Evolutionary conservation across 2,888 invertebrate genomes (phyloP), one percentile per base, ranked within the genome.

Genomic region (Eutolmus rufibarbis): DNA sequence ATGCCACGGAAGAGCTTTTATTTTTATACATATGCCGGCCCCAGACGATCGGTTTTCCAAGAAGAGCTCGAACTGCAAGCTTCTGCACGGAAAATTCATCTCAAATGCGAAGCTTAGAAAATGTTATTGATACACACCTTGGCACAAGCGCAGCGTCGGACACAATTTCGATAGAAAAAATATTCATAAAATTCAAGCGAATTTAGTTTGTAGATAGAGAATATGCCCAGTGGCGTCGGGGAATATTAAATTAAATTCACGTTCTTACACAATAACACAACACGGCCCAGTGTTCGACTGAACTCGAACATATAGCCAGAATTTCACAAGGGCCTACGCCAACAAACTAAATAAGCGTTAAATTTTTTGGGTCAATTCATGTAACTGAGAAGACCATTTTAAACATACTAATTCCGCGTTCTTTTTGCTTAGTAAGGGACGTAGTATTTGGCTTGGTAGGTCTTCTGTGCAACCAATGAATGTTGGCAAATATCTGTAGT

Each of bases 351-450:
- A 78, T 43, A 78, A 78, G 46, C 78, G 43, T 43, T 43, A 78
- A n/a, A 77, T 37, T 77, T 77, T 19, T 40, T n/a, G 77, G 76
- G 77, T 77, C 77, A 77, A n/a, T 77, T 77, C n/a, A 34, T 37
- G 77, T 77, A 76, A 31, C 8, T 76, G n/a, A n/a, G 34, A 16
- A 34, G 31, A 37, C n/a, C 2, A 37, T 9, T 37, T 12, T 40
- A 78, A 23, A 43, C 43, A n/a, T 43, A n/a, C n/a, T 40, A 78
- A 78, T 78, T 34, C 40, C 14, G 78, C 43, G 14, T 40, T 23
- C 23, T 12, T 78, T 78, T 78, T 43, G 78, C 78, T 78, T 78
- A 78, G 23, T 40, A 43, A 43, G 43, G 78, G 19, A n/a, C 14
- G 23, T 78, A 8, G 28, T 66, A 66, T 46, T 23, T 66, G 66